A percentile compares a stretch with the other conserved stretches of the same genome.
Conservation (phyloP, 2,888 invertebrate genomes). For the Drosophila borealis region DNA sequence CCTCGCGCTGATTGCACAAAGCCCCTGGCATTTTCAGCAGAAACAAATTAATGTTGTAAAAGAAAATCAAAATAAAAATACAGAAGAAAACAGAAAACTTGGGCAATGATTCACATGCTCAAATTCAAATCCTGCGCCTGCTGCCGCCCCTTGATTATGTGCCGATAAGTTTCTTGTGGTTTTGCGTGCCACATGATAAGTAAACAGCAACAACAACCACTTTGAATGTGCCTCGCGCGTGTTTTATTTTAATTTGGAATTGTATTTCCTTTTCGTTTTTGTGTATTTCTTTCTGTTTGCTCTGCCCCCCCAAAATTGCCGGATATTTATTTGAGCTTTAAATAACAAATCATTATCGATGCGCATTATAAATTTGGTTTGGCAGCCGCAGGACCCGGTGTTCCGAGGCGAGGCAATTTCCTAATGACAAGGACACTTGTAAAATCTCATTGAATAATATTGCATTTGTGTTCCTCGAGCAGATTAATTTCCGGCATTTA, state of each 20-base stretch:
- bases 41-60: slow-evolving; percentile 71
- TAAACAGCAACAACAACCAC: slow-evolving; percentile 10
- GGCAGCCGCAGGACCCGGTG: slow-evolving; percentile 4
- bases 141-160: slow-evolving; percentile 56
- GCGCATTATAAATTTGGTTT: slow-evolving; percentile 66
- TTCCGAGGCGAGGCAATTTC: slow-evolving; percentile 58
- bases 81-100: slow-evolving; percentile 2
- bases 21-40: slow-evolving; percentile 65
- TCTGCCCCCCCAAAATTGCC: slow-evolving; percentile 49
- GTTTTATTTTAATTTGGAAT: slow-evolving; percentile 22
- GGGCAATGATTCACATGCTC: slow-evolving; percentile 51
- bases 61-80: slow-evolving; percentile 11
- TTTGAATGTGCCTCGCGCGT: slow-evolving; percentile 24
- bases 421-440: slow-evolving; percentile 77
- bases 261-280: slow-evolving; percentile 18
- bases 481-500: slow-evolving; percentile 79
- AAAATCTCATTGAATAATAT: slow-evolving; percentile 77
- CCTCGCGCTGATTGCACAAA: slow-evolving; percentile 75
- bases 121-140: slow-evolving; percentile 27
- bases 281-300: slow-evolving; percentile 20
- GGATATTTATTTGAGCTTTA: slow-evolving; percentile 72
- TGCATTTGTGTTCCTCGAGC: slow-evolving; percentile 63
- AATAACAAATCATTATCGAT: slow-evolving; percentile 79
- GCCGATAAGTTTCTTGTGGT: slow-evolving; percentile 66
- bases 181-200: slow-evolving; percentile 54